A percentile compares a stretch with the other conserved stretches of the same genome.
phyloP scores from a whole-genome alignment of 1,140 invertebrate species.

The Neuroterus valhalla region DNA sequence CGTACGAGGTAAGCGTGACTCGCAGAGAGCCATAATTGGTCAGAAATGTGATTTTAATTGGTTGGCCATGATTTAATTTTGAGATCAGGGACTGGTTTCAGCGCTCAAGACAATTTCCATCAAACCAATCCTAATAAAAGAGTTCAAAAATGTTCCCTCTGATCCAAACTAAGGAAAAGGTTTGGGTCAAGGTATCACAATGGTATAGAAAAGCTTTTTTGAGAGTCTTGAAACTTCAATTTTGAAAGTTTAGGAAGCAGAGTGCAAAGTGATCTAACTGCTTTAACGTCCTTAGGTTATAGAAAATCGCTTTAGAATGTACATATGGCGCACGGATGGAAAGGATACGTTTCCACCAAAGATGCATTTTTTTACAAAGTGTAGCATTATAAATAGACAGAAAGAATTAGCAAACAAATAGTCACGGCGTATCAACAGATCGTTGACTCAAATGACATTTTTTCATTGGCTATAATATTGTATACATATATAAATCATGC shows the following conservation, averaged over 20 bases:
- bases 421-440: background rate
- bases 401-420: conserved; percentile 2
- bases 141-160: background rate
- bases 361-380: conserved; percentile 37
- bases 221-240: conserved; percentile 20
- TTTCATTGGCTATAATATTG: background rate
- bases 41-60: too few relatives aligned
- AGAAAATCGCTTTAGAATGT: conserved; percentile 61
- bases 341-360: conserved; percentile 61
- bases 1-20: too few relatives aligned
- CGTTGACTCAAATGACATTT: background rate
- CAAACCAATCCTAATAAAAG: too few relatives aligned
- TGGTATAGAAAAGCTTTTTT: conserved; percentile 9
- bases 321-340: conserved; percentile 60
- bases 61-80: too few relatives aligned
- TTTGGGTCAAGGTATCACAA: background rate
- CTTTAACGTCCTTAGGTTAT: conserved; percentile 65
- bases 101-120: too few relatives aligned
- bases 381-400: conserved; percentile 8
- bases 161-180: background rate
- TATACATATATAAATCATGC: background rate
- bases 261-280: conserved; percentile 68
- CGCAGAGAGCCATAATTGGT: too few relatives aligned
- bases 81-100: too few relatives aligned
- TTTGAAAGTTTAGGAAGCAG: conserved; percentile 43